A percentile compares a stretch with the other conserved stretches of the same genome.
Conservation (phyloP, 2,113 vertebrate genomes). For the Labrus mixtus region DNA sequence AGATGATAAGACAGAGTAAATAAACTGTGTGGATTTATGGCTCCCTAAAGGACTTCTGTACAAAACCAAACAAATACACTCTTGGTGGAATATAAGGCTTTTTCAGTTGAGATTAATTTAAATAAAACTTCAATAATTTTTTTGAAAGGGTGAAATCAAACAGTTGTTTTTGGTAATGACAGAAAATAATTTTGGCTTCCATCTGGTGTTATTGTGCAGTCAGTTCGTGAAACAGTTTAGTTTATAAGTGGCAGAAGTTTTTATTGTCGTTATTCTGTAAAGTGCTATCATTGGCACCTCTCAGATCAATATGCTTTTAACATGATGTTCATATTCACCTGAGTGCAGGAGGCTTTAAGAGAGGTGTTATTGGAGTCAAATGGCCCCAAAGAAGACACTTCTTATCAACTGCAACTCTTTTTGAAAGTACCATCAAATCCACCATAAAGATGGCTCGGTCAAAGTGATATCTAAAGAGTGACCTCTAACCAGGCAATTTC, state of each 20-base stretch:
- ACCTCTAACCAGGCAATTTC: conserved; percentile 31
- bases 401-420: conserved; percentile 21
- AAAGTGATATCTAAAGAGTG: background rate
- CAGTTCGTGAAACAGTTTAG: conserved; percentile 43
- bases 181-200: conserved; percentile 36
- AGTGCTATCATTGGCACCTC: conserved; percentile 69
- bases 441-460: conserved; percentile 11
- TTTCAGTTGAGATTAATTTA: background rate
- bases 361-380: conserved; percentile 42
- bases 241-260: conserved; percentile 55
- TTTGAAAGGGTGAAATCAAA: background rate
- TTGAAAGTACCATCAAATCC: conserved; percentile 29
- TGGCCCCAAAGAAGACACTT: conserved; percentile 34
- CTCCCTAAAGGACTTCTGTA: no score
- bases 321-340: conserved; percentile 64
- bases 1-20: no score
- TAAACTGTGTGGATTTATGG: no score
- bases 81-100: no score
- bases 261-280: conserved; percentile 59
- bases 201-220: conserved; percentile 43
- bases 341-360: conserved; percentile 41
- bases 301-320: conserved; percentile 73
- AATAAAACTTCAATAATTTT: conserved; percentile 25
- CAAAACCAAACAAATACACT: no score
- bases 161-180: conserved; percentile 13